Evolutionary conservation across 1,140 invertebrate species (phyloP).

Genomic region (Hyposmocoma kahamanoa): DNA sequence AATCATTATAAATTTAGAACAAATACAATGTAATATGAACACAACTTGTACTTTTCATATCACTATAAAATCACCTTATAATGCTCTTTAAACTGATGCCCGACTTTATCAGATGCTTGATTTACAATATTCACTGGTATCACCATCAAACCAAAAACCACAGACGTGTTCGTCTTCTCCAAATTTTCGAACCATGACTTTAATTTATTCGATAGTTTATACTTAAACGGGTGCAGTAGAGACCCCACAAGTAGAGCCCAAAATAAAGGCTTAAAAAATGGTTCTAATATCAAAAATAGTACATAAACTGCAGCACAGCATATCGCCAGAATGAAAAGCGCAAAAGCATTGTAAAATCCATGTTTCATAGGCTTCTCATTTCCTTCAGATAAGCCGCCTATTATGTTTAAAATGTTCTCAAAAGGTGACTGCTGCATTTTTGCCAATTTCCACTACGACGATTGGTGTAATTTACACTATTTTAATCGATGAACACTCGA

Average conservation of each 20-base stretch:
- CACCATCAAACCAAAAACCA: slow-evolving; percentile 80
- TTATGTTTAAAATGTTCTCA: slow-evolving; percentile 66
- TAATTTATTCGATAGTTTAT: slow-evolving; percentile 79
- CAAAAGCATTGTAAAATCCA: slow-evolving; percentile 89
- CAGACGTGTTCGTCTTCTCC: slow-evolving; percentile 75
- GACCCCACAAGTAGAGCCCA: slow-evolving; percentile 96
- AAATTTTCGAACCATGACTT: slow-evolving; percentile 82
- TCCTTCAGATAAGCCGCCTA: slow-evolving; percentile 64
- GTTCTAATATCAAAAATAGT: slow-evolving; percentile 85
- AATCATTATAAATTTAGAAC: no score
- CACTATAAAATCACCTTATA: slow-evolving; percentile 76
- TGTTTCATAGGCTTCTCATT: slow-evolving; percentile 90
- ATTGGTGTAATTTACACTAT: no score
- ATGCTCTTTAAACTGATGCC: slow-evolving; percentile 75
- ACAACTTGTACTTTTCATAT: no score
- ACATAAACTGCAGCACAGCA: slow-evolving; percentile 82
- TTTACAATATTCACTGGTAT: slow-evolving; percentile 84
- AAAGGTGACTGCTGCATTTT: slow-evolving; percentile 64
- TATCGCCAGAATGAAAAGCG: slow-evolving; percentile 79
- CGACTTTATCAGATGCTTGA: slow-evolving; percentile 81
- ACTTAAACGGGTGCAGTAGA: slow-evolving; percentile 92
- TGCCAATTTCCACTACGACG: no score
- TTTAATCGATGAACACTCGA: no score
- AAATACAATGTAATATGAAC: no score
- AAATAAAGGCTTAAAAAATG: slow-evolving; percentile 92